Conservation (phyloP, 1,140 invertebrate species). For the Cotesia glomerata region DNA sequence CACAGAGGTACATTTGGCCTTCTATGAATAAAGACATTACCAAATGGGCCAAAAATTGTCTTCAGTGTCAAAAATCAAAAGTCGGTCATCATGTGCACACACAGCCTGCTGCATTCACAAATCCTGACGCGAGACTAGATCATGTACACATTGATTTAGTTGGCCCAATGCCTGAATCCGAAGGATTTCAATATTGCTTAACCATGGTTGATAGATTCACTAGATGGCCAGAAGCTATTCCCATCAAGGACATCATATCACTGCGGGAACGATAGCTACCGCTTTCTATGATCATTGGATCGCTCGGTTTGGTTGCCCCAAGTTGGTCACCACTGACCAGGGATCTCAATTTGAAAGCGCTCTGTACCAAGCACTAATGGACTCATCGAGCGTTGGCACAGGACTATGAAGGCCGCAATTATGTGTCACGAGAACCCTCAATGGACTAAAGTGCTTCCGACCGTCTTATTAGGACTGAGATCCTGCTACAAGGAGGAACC, state of each 20-base stretch:
- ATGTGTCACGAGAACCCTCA: conserved; percentile 34
- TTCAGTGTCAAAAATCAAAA: conserved; percentile 41
- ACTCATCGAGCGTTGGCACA: conserved; percentile 56
- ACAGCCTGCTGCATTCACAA: not conserved
- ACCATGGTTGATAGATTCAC: conserved; percentile 60
- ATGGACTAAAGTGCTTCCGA: conserved; percentile 52
- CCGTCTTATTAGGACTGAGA: conserved; percentile 54
- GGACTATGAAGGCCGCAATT: conserved; percentile 53
- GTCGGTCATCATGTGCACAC: conserved; percentile 33
- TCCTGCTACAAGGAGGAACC: conserved; percentile 48
- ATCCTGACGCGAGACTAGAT: conserved; percentile 41
- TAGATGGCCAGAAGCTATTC: conserved; percentile 56
- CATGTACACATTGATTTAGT: conserved; percentile 64
- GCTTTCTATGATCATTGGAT: conserved; percentile 44
- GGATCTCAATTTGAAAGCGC: conserved; percentile 34
- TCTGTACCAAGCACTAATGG: conserved; percentile 56
- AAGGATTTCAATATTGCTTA: conserved; percentile 51
- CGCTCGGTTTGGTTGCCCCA: conserved; percentile 40
- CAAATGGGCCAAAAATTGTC: conserved; percentile 30
- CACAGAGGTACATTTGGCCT: conserved; percentile 32
- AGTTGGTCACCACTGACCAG: conserved; percentile 45
- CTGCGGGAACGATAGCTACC: conserved; percentile 36
- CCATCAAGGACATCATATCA: conserved; percentile 32
- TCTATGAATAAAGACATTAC: conserved; percentile 31
- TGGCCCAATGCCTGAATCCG: conserved; percentile 52